Evolutionary conservation across 2,888 invertebrate genomes (phyloP), one percentile per base, ranked within the genome.

Genomic region (Hermaeophaga mercurialis): DNA sequence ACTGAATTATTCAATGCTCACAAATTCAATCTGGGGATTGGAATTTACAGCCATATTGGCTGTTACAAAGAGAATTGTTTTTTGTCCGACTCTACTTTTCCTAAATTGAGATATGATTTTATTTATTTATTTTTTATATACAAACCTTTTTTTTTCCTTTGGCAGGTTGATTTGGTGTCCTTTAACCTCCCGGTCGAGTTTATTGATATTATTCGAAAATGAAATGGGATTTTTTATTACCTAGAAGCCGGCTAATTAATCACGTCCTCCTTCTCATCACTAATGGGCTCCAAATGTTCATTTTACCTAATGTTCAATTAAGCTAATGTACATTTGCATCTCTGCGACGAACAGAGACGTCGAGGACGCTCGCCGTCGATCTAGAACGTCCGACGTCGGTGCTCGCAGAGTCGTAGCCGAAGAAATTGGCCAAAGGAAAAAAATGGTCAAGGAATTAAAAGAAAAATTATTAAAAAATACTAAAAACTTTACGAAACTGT

Each of bases 221-320:
- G 67, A 65, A 68, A 67, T 60, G 67, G 63, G 61, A 65, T 67
- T 70, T 70, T 70, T 70, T 67, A 63, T 64, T 61, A 66, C 66
- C 63, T 64, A 67, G 70, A 72, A 70, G 70, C 63, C 66, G 61
- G 69, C 73, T 76, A 76, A 77, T 76, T 76, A 76, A 76, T 76
- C 76, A 76, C 73, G 73, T 72, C 69, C 70, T 72, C 70, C 70
- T 70, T 63, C 69, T 75, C 74, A 75, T 74, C 74, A 69, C 75
- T 76, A 78, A 77, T 77, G 77, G 76, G 74, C 74, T 75, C 75
- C 75, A 75, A 77, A 75, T 75, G 76, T 75, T 78, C 77, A 77
- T 76, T 78, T 78, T 76, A 77, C 76, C 77, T 78, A 79, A 79
- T 79, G 78, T 78, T 78, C 78, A 79, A 78, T 79, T 79, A 79